Evolutionary conservation across 2,888 invertebrate genomes (phyloP).

Genomic region (Latrodectus elegans): DNA sequence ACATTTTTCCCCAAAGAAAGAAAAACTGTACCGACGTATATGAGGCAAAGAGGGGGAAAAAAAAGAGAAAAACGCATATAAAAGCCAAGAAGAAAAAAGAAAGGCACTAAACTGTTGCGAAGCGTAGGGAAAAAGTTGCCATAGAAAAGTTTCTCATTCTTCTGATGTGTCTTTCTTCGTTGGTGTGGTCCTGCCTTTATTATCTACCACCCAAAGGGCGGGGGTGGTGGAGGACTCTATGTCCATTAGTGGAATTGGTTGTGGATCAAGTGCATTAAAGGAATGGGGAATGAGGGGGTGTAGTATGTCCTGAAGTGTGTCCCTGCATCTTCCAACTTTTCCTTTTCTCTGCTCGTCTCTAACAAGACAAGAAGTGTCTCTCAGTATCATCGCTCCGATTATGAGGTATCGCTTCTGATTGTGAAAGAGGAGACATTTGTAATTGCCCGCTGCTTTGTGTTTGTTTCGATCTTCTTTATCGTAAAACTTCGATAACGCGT

Average conservation of each 20-base stretch:
- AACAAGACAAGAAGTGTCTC: background rate
- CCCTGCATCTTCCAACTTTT: background rate
- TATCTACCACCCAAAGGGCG: slow-evolving; percentile 9
- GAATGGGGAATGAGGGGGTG: slow-evolving; percentile 13
- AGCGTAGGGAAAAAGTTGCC: background rate
- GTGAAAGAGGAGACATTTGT: background rate
- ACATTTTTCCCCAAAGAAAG: background rate
- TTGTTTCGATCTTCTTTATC: background rate
- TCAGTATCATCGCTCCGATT: background rate
- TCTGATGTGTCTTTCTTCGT: slow-evolving; percentile 17
- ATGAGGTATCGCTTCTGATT: background rate
- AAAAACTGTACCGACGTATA: background rate
- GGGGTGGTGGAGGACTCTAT: background rate
- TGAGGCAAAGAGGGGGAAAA: background rate
- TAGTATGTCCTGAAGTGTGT: background rate
- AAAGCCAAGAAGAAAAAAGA: background rate
- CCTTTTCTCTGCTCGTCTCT: background rate
- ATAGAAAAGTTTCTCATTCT: slow-evolving; percentile 10
- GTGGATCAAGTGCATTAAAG: slow-evolving; percentile 41
- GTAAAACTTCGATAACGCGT: background rate
- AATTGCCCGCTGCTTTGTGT: background rate
- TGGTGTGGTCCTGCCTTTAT: slow-evolving; percentile 15
- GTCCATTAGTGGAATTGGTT: slow-evolving; percentile 34
- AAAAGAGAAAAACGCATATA: too few species aligned
- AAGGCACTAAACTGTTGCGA: slow-evolving; percentile 36